Evolutionary conservation across 1,140 invertebrate species (phyloP).

Genomic region (Drosophila kohkoa): DNA sequence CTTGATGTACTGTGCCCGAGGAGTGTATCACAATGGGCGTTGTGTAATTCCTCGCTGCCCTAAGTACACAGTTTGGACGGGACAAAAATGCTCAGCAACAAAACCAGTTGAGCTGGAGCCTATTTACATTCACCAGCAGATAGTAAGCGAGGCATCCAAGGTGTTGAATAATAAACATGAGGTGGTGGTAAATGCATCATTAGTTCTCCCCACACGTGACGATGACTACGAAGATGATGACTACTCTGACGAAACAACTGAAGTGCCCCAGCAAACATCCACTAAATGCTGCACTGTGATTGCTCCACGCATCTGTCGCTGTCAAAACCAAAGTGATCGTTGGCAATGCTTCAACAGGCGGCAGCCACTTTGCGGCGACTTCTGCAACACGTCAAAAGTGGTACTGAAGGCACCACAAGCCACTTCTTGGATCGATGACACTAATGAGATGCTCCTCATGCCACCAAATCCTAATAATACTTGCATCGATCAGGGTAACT

Average conservation of each 20-base stretch:
- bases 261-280: neutral
- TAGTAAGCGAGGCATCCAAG: slow-evolving; percentile 13
- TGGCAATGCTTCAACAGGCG: slow-evolving; percentile 65
- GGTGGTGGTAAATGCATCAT: slow-evolving; percentile 60
- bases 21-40: slow-evolving; percentile 26
- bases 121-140: slow-evolving; percentile 52
- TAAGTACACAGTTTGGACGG: slow-evolving; percentile 60
- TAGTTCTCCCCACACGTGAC: slow-evolving; percentile 37
- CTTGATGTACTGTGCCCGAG: slow-evolving; percentile 53
- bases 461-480: slow-evolving; percentile 48
- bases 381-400: slow-evolving; percentile 59
- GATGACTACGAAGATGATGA: slow-evolving; percentile 36
- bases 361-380: slow-evolving; percentile 52
- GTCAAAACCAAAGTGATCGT: neutral
- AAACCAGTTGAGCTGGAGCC: slow-evolving; percentile 31
- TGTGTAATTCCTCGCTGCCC: slow-evolving; percentile 61
- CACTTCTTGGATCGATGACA: slow-evolving; percentile 30
- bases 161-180: slow-evolving; percentile 61
- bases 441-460: slow-evolving; percentile 51
- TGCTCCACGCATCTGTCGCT: slow-evolving; percentile 57
- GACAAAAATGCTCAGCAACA: slow-evolving; percentile 43
- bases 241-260: slow-evolving; percentile 20
- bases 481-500: slow-evolving; percentile 40
- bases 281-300: slow-evolving; percentile 59
- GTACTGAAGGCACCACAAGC: slow-evolving; percentile 39